Conservation (phyloP, 2,797 vertebrate genomes). For the Argyrosomus regius region DNA sequence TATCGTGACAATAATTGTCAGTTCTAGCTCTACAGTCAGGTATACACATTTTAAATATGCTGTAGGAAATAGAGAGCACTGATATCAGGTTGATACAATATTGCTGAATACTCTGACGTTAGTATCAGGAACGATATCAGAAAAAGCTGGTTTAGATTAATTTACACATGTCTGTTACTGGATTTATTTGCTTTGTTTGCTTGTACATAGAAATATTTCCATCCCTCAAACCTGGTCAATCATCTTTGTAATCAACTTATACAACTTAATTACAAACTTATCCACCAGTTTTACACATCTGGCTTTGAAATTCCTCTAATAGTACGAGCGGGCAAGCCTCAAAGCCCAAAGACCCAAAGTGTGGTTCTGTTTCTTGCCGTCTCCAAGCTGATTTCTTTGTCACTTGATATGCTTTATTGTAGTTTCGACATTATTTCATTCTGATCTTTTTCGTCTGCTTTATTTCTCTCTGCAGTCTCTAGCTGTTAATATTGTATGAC, state of each 20-base stretch:
- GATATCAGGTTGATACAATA: not conserved
- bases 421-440: not conserved
- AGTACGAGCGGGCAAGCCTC: not conserved
- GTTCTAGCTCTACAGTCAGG: too few relatives aligned
- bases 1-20: not conserved
- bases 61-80: not conserved
- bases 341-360: not conserved
- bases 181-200: not conserved
- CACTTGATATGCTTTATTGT: not conserved
- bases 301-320: not conserved
- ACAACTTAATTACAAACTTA: too few relatives aligned
- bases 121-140: not conserved
- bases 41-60: not conserved
- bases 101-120: not conserved
- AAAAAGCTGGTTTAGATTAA: not conserved
- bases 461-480: constrained; percentile 5
- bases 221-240: not conserved
- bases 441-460: not conserved
- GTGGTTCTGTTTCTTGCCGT: not conserved
- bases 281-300: not conserved
- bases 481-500: constrained; percentile 79
- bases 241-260: too few relatives aligned
- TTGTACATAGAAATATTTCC: not conserved
- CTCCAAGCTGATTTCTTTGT: not conserved
- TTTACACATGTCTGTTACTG: not conserved